Evolutionary conservation across 2,888 invertebrate genomes (phyloP), one percentile per base, ranked within the genome.

Genomic region (Pelosia muscerda): DNA sequence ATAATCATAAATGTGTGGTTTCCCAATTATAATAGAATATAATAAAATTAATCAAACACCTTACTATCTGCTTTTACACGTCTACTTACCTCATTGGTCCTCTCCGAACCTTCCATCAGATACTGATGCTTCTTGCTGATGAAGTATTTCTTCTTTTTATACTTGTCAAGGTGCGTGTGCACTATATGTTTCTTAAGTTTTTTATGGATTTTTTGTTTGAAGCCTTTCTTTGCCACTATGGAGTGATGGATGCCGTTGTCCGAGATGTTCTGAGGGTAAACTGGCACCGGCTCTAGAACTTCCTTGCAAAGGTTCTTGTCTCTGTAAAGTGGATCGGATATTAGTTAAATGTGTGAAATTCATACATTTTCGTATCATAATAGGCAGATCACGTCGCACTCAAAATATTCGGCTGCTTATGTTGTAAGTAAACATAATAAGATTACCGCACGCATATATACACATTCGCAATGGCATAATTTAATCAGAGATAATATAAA

Each of bases 221-320:
- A 87, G 0, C 94, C 94, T 71, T 95, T 94, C 68, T 95, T 95
- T 0, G 93, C 82, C 0, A 94, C 93, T 74, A 94, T 91, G 0
- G 90, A 75, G 57, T 91, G 91, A 73, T 92, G 92, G 2, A 85
- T 74, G n/a, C 90, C 92, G 71, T 84, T 88, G 23, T 84, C 87
- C 3, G 92, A 84, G 55, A 88, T 60, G 68, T 94, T 92, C 68
- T 86, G 80, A 0, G 89, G 81, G 76, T 92, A 91, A 8, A 80
- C 62, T 0, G 90, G 88, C 15, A 86, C 79, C 4, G 87, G 84
- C 26, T 87, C 80, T 1, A 91, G 58, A 0, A 80, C 72, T 86
- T 94, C 93, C 72, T 88, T 90, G 83, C 94, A 93, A 5, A 80
- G 78, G 23, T 78, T 82, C 63, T 87, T 84, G 73, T 87, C 83